A percentile compares a stretch with the other conserved stretches of the same genome.
These are phyloP conservation scores for Operophtera brumata DNA, from an alignment of 2,888 invertebrate species.

Conservation along the genomic window DNA sequence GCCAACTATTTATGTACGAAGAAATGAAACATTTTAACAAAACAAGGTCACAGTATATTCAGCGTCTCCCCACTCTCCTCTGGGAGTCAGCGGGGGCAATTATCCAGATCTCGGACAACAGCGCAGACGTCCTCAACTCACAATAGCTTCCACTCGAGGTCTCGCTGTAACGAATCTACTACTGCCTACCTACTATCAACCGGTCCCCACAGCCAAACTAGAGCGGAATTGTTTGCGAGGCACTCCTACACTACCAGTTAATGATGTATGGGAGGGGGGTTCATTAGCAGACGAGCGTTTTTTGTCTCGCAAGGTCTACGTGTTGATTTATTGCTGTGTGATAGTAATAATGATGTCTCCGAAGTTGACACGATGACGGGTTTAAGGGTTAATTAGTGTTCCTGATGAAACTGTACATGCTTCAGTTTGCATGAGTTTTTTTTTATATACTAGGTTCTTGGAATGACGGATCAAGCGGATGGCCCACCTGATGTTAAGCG, in stretches of 20 bases:
- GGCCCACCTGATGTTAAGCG: no score
- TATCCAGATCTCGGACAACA: slow-evolving; percentile 78
- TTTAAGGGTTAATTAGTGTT: slow-evolving; percentile 33
- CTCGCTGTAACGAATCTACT: slow-evolving; percentile 77
- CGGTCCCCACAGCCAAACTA: slow-evolving; percentile 68
- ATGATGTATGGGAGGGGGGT: slow-evolving; percentile 69
- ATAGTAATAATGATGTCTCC: slow-evolving; percentile 35
- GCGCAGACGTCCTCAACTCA: slow-evolving; percentile 74
- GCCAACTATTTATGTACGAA: not conserved
- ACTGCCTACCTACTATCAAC: slow-evolving; percentile 66
- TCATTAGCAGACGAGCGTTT: slow-evolving; percentile 64
- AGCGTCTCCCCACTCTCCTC: slow-evolving; percentile 18
- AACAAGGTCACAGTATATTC: slow-evolving; percentile 36
- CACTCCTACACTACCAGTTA: slow-evolving; percentile 65
- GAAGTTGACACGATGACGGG: slow-evolving; percentile 24
- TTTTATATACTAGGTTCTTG: no score
- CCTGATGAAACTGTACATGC: slow-evolving; percentile 11
- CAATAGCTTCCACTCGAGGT: slow-evolving; percentile 75
- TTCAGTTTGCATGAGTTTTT: not conserved
- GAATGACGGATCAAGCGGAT: no score
- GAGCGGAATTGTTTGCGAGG: slow-evolving; percentile 75
- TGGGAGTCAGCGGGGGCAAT: slow-evolving; percentile 65
- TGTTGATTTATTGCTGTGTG: slow-evolving; percentile 35
- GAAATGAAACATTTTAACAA: slow-evolving; percentile 26
- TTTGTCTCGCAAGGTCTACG: slow-evolving; percentile 53